Evolutionary conservation across 2,797 vertebrate species (phyloP).

Genomic region (Melanotaenia parkinsoni): DNA sequence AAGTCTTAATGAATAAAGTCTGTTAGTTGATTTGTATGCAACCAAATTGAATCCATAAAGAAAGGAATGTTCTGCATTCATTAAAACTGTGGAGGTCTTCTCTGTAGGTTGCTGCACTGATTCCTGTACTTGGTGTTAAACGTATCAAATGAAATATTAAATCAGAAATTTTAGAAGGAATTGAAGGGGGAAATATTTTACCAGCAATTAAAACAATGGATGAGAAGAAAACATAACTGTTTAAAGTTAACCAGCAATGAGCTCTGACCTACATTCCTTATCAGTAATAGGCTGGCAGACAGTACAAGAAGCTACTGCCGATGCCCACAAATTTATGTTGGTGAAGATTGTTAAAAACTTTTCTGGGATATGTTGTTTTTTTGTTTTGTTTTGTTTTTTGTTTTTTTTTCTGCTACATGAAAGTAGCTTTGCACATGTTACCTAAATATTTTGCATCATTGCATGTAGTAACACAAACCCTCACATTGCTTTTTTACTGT

Average conservation of each 20-base stretch:
- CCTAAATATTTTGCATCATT: background rate
- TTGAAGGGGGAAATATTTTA: too few relatives aligned
- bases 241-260: too few relatives aligned
- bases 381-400: background rate
- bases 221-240: too few relatives aligned
- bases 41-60: background rate
- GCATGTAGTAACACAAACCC: constrained; percentile 34
- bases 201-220: too few relatives aligned
- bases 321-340: background rate
- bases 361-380: background rate
- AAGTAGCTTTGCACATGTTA: background rate
- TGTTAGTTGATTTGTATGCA: background rate
- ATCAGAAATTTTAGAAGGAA: too few relatives aligned
- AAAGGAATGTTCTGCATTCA: too few relatives aligned
- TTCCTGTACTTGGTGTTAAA: too few relatives aligned
- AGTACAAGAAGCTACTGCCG: background rate
- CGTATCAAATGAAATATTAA: too few relatives aligned
- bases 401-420: background rate
- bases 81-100: too few relatives aligned
- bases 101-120: too few relatives aligned
- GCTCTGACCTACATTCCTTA: background rate
- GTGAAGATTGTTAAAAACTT: background rate
- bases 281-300: background rate
- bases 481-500: constrained; percentile 55
- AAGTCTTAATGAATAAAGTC: background rate